Evolutionary conservation across 2,888 invertebrate species (phyloP).

Genomic region (Pachydiplax longipennis): DNA sequence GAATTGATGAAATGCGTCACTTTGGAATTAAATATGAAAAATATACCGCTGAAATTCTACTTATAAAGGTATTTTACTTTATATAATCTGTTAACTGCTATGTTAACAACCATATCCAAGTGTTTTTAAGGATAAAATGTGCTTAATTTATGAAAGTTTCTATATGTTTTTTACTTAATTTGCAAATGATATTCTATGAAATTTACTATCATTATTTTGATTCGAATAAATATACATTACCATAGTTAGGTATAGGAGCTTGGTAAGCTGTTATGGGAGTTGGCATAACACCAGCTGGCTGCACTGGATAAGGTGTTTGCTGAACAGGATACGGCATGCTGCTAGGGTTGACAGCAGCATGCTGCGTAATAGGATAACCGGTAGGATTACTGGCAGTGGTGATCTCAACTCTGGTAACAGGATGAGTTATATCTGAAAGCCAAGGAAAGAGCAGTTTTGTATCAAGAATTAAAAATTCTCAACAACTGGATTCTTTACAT

Average conservation of each 20-base stretch:
- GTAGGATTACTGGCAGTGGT: not conserved
- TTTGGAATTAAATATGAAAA: no score
- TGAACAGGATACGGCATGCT: not conserved
- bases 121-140: no score
- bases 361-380: conserved; percentile 18
- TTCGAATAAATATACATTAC: not conserved
- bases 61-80: no score
- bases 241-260: not conserved
- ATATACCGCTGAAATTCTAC: no score
- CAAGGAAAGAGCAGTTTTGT: not conserved
- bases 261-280: not conserved
- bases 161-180: no score
- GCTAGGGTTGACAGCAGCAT: not conserved
- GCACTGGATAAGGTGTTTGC: not conserved
- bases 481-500: not conserved
- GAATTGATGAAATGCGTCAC: no score
- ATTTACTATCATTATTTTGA: no score
- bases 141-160: no score
- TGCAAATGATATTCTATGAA: no score
- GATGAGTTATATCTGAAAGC: not conserved
- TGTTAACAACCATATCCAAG: no score
- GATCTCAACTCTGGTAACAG: not conserved
- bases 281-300: not conserved
- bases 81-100: no score
- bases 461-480: not conserved